These are phyloP conservation scores for Mythimna lalbum DNA, from an alignment of 2,888 invertebrate species.

Conservation along the genomic window DNA sequence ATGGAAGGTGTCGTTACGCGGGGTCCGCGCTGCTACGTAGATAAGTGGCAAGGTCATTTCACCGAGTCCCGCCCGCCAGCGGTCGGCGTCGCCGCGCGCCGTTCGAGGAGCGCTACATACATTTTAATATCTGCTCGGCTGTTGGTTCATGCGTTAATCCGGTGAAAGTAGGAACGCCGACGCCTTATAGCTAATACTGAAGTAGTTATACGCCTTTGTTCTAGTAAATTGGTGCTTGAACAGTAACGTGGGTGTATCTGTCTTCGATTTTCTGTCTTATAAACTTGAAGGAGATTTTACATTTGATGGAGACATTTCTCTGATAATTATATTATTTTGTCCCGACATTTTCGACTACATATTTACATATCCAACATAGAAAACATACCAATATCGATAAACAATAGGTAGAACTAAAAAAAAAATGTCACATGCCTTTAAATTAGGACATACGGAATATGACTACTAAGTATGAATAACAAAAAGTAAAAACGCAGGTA, in stretches of 20 bases:
- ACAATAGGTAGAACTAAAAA: constrained; percentile 4
- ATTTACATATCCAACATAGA: constrained; percentile 2
- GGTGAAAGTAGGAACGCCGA: constrained; percentile 69
- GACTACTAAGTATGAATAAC: constrained; percentile 6
- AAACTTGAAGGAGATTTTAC: background rate
- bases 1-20: constrained; percentile 69
- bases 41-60: constrained; percentile 87
- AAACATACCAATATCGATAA: constrained; percentile 17
- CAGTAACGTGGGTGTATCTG: background rate
- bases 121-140: constrained; percentile 60
- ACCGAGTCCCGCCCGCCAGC: constrained; percentile 67
- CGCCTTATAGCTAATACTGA: constrained; percentile 25
- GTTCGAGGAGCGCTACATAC: constrained; percentile 54
- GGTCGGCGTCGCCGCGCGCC: constrained; percentile 41
- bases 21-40: constrained; percentile 75
- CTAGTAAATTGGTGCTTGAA: constrained; percentile 5
- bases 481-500: constrained; percentile 19
- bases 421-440: constrained; percentile 16
- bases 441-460: constrained; percentile 1
- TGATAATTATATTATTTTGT: constrained; percentile 5
- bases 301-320: background rate
- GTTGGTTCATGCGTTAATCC: constrained; percentile 49
- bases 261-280: constrained; percentile 1
- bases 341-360: background rate
- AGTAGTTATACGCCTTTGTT: constrained; percentile 16